These are phyloP conservation scores for Zaprionus inermis DNA, from an alignment of 1,140 invertebrate species.

Conservation along the genomic window DNA sequence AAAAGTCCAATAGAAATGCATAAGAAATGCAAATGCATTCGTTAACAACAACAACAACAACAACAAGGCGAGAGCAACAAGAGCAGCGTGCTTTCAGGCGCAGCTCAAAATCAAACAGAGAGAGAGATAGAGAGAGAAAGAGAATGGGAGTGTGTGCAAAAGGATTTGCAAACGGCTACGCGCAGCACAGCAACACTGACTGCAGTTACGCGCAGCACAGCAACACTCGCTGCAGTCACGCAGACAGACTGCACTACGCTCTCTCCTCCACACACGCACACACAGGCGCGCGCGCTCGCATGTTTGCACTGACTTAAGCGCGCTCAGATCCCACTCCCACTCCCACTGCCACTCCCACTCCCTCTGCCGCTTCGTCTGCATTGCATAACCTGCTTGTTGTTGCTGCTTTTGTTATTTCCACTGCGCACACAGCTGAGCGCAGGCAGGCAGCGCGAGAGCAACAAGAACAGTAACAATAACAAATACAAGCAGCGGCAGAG, in stretches of 20 bases:
- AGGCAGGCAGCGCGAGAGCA: slow-evolving; percentile 6
- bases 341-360: slow-evolving; percentile 11
- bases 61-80: background rate
- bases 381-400: slow-evolving; percentile 41
- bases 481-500: slow-evolving; percentile 19
- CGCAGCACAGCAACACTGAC: background rate
- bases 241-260: no score
- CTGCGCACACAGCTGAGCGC: slow-evolving; percentile 39
- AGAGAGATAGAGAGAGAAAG: background rate
- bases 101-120: slow-evolving; percentile 9
- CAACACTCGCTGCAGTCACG: slow-evolving; percentile 1
- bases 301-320: slow-evolving; percentile 9
- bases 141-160: background rate
- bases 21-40: slow-evolving; percentile 49
- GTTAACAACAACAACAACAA: slow-evolving; percentile 24
- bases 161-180: background rate
- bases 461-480: slow-evolving; percentile 10
- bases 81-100: slow-evolving; percentile 45
- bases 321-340: background rate
- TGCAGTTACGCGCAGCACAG: background rate
- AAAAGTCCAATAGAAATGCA: slow-evolving; percentile 52
- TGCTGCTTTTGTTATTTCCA: slow-evolving; percentile 22
- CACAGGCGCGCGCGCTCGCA: background rate
- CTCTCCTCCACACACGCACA: background rate
- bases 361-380: background rate